Evolutionary conservation across 92 coral and sea anemone genomes (phyloP).

Genomic region (Epizoanthus illoricatus): DNA sequence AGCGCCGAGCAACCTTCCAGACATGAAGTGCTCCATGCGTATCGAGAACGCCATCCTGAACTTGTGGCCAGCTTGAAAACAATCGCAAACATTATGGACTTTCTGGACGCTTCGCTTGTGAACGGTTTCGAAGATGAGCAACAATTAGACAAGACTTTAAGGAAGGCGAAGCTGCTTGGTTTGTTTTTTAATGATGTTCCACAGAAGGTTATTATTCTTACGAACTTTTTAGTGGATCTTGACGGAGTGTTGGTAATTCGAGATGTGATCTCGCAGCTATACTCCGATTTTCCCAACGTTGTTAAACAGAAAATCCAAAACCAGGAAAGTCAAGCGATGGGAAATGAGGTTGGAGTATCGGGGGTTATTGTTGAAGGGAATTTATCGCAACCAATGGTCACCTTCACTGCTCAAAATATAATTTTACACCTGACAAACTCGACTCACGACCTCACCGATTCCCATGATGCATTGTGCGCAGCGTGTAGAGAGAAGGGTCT

Average conservation of each 20-base stretch:
- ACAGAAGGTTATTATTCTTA: not conserved
- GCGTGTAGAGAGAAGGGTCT: conserved; percentile 29
- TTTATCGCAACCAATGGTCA: not conserved
- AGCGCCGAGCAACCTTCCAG: conserved; percentile 3
- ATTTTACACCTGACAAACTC: not conserved
- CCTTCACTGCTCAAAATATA: not conserved
- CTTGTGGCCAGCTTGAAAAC: not conserved
- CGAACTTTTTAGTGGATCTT: not conserved
- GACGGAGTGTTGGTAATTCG: conserved; percentile 19
- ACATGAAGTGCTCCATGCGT: not conserved
- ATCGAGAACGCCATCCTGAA: not conserved
- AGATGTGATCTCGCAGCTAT: conserved; percentile 5
- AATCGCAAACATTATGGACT: not conserved
- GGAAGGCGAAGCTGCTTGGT: conserved; percentile 2
- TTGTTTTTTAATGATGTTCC: not conserved
- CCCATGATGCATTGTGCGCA: conserved; percentile 29
- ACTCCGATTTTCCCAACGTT: conserved; percentile 1
- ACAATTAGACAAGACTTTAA: not conserved
- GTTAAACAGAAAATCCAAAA: conserved; percentile 3
- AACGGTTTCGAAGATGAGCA: not conserved
- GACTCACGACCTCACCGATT: conserved; percentile 4
- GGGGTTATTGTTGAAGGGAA: conserved; percentile 4
- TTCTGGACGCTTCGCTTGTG: conserved; percentile 14
- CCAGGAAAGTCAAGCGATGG: not conserved
- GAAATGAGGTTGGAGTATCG: conserved; percentile 4